Conservation (phyloP, 2,797 vertebrate genomes). For the Sebastes iracundus region DNA sequence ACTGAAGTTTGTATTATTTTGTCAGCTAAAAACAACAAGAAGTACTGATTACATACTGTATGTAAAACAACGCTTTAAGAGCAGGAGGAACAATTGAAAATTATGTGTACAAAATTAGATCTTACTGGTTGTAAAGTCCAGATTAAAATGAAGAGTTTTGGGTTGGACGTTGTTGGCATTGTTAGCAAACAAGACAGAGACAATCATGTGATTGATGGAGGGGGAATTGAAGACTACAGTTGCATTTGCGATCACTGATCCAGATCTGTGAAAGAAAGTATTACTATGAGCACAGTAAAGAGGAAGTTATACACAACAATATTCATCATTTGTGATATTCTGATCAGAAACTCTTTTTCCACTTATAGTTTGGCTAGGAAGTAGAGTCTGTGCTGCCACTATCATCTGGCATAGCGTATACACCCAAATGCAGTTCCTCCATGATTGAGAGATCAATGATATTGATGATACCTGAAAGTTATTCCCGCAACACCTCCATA, state of each 20-base stretch:
- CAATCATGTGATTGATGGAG: not conserved
- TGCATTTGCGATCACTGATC: conserved; percentile 64
- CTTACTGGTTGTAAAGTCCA: conserved; percentile 45
- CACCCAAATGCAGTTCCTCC: not conserved
- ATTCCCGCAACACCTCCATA: conserved; percentile 53
- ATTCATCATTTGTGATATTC: not conserved
- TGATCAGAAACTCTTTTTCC: not conserved
- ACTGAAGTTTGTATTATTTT: accelerated
- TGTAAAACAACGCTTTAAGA: not conserved
- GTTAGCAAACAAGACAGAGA: accelerated
- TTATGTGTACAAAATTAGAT: not conserved
- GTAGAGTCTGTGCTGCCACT: not conserved
- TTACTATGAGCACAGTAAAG: not conserved
- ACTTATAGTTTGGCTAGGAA: not conserved
- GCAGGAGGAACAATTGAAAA: not conserved
- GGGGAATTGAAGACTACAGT: conserved; percentile 19
- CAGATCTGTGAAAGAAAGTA: conserved; percentile 48
- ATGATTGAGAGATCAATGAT: not conserved
- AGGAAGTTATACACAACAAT: not conserved
- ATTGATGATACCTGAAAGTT: conserved; percentile 67
- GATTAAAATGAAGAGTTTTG: conserved; percentile 35
- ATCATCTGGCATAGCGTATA: not conserved
- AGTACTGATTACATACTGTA: not conserved
- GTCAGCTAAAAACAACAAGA: not conserved
- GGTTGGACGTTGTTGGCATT: not conserved